Base-by-base conservation (phyloP, 2,888 invertebrate species). In the Trypoxylon attenuatum region DNA sequence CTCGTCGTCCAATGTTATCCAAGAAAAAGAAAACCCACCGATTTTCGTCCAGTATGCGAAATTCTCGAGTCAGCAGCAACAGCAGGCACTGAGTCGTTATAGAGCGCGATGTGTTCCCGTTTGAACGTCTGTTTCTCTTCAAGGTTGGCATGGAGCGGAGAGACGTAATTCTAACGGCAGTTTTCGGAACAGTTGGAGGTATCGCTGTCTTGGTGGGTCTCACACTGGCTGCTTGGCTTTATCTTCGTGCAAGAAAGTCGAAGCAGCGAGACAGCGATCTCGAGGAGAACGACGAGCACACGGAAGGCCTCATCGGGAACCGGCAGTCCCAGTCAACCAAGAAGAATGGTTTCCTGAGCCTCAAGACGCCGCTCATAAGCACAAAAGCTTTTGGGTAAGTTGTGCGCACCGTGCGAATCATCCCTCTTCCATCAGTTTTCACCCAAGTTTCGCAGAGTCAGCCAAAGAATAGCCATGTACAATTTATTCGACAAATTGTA, bases 331-430 rank as follows among this genome's bases (percentile, higher is more conserved):
- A 74, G 6, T 57, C 77, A 4, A 68, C 69, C 61, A 91, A 91
- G 80, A 91, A 89, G 73, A 93, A 93, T 76, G 93, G 92, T 33
- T 92, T 93, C 78, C 89, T 93, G 54, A 92, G 89, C 77, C 84
- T 93, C 78, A 93, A 92, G 87, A 93, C 93, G 13, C 93, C 93
- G 0, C 88, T 93, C 51, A 93, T 94, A 77, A 92, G 92, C 76
- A 93, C 93, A 8, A 93, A 93, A 82, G 91, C 92, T 19, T 87
- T 93, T 56, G 93, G 93, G 93, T 93, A 86, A 93, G 93, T 33
- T 10, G 27, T n/a, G 13, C 10, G 1, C 10, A 29, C n/a, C 33
- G 2, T 3, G 33, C 2, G 33, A 1, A 13, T 4, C 33, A 33
- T 13, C 33, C 27, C 27, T 27, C 2, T 27, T 27, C n/a, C 27